Evolutionary conservation across 2,797 vertebrate species (phyloP).

Genomic region (Garrulus glandarius): DNA sequence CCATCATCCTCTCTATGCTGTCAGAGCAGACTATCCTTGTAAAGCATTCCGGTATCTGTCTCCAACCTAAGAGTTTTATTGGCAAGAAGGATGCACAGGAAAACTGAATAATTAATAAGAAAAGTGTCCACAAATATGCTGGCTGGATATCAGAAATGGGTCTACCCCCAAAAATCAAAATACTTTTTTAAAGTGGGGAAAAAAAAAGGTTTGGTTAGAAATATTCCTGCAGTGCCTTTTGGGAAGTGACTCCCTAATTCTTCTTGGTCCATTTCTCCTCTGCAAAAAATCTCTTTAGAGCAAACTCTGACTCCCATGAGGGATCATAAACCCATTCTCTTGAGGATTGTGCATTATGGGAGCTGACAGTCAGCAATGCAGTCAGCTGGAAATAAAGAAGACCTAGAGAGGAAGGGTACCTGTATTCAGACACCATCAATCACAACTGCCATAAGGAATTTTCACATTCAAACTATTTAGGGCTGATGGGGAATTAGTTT

Average conservation of each 20-base stretch:
- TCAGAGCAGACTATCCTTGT: not conserved
- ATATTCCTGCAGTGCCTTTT: not conserved
- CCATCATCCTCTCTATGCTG: not conserved
- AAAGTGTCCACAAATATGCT: not conserved
- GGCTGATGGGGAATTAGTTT: not conserved
- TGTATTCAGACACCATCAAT: not conserved
- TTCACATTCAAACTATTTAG: not conserved
- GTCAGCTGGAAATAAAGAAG: not conserved
- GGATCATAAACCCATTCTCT: not conserved
- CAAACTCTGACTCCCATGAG: not conserved
- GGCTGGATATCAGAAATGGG: not conserved
- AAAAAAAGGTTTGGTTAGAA: not conserved
- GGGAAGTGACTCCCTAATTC: not conserved
- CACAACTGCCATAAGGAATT: not conserved
- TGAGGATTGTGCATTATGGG: not conserved
- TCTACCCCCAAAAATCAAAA: not conserved
- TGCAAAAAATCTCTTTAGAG: not conserved
- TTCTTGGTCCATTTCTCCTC: not conserved
- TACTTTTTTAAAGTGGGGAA: not conserved
- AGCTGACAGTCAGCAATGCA: not conserved
- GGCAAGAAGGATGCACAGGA: not conserved
- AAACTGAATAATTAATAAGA: conserved; percentile 38
- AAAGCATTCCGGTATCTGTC: not conserved
- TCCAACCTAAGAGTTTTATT: conserved; percentile 36
- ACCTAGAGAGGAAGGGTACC: not conserved